Percentiles rank a stretch among this genome's conserved stretches.
Evolutionary conservation across 2,113 vertebrate species (phyloP).

Genomic region (Sphaerodactylus townsendi): DNA sequence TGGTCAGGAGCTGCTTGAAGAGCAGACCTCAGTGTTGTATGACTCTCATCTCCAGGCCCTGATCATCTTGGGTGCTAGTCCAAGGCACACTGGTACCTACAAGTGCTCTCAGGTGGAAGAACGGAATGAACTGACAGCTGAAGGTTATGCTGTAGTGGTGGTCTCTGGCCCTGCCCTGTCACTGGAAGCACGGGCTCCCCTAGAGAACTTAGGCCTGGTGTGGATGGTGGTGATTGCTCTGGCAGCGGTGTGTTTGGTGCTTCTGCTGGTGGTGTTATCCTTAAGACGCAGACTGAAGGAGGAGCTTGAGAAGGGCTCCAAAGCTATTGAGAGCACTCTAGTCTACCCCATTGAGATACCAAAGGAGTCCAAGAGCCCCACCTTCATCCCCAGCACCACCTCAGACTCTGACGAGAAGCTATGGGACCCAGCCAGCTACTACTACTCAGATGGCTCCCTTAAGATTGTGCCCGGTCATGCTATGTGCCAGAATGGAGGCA

Average conservation of each 20-base stretch:
- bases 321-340: constrained; percentile 88
- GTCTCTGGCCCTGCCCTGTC: constrained; percentile 79
- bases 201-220: constrained; percentile 87
- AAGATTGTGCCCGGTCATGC: constrained; percentile 96
- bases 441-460: constrained; percentile 93
- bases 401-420: constrained; percentile 87
- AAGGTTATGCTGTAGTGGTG: constrained; percentile 85
- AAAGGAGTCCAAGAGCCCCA: constrained; percentile 85
- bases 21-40: constrained; percentile 72
- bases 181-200: constrained; percentile 85
- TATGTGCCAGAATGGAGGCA: constrained; percentile 78
- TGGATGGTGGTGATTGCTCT: constrained; percentile 93
- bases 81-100: constrained; percentile 83
- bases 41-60: constrained; percentile 83
- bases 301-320: constrained; percentile 86
- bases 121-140: constrained; percentile 79
- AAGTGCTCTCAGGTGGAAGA: constrained; percentile 89
- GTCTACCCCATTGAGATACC: constrained; percentile 94
- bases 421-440: constrained; percentile 94
- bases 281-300: constrained; percentile 86
- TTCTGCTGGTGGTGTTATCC: constrained; percentile 85
- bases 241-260: constrained; percentile 83
- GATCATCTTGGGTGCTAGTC: constrained; percentile 79
- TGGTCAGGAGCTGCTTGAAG: constrained; percentile 76
- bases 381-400: constrained; percentile 83